These are phyloP conservation scores for Alauda arvensis DNA, from an alignment of 2,797 vertebrate species.

Conservation along the genomic window DNA sequence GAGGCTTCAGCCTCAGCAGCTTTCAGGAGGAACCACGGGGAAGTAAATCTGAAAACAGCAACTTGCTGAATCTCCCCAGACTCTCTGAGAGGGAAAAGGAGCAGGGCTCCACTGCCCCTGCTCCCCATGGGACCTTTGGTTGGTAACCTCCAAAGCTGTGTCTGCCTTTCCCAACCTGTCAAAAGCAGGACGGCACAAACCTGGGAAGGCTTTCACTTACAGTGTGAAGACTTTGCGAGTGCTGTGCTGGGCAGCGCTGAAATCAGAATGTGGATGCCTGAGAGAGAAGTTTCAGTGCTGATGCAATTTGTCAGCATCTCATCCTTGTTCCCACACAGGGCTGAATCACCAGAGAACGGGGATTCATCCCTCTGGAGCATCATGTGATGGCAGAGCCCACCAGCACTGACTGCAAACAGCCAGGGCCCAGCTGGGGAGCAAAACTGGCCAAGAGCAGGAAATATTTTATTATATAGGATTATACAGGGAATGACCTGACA, in stretches of 20 bases:
- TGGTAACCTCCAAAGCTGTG: neutral
- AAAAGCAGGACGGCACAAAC: neutral
- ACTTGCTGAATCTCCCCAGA: neutral
- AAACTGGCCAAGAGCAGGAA: neutral
- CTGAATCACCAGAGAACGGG: conserved; percentile 50
- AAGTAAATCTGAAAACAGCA: conserved; percentile 30
- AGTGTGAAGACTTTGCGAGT: neutral
- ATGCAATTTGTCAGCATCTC: conserved; percentile 54
- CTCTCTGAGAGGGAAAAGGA: neutral
- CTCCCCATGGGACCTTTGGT: neutral
- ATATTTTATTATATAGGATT: neutral
- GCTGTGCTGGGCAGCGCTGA: neutral
- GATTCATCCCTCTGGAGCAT: conserved; percentile 23
- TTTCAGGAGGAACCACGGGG: neutral
- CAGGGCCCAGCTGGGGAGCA: neutral
- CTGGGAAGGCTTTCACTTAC: neutral
- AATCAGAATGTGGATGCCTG: conserved; percentile 35
- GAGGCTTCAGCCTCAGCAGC: neutral
- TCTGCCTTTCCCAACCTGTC: neutral
- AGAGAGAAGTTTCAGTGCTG: conserved; percentile 43
- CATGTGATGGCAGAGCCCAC: conserved; percentile 31
- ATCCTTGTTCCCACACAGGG: conserved; percentile 47
- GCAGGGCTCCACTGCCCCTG: neutral
- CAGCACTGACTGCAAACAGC: neutral
- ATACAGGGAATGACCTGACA: neutral